Percentiles rank a stretch among this genome's conserved stretches.
Evolutionary conservation across 2,888 invertebrate species (phyloP).

Genomic region (Tipula confusa): DNA sequence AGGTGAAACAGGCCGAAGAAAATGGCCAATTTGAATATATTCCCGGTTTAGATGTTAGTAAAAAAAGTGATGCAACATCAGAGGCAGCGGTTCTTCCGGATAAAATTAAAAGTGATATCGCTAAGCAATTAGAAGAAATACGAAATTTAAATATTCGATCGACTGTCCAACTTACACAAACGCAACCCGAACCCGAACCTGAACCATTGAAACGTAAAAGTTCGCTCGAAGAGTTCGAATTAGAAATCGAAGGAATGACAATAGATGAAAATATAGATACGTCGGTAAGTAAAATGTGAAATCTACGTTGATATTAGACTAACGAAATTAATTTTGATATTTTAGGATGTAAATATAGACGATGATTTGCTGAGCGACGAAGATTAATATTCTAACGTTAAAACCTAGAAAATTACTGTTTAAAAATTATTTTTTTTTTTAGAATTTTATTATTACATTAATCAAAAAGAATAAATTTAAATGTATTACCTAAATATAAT

Average conservation of each 20-base stretch:
- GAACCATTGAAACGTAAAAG: constrained; percentile 42
- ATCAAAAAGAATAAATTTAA: not conserved
- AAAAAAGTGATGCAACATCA: not conserved
- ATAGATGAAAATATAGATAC: constrained; percentile 76
- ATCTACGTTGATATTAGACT: not conserved
- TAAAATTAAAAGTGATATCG: not conserved
- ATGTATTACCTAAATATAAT: constrained; percentile 12
- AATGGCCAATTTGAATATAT: not conserved
- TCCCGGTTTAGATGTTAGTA: not conserved
- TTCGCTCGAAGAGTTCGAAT: constrained; percentile 63
- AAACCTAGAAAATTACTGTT: not conserved
- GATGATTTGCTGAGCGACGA: constrained; percentile 65
- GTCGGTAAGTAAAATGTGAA: constrained; percentile 53
- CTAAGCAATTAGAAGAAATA: constrained; percentile 25
- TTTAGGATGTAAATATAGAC: constrained; percentile 68
- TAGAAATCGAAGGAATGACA: constrained; percentile 76
- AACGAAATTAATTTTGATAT: constrained; percentile 40
- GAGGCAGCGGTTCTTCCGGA: not conserved
- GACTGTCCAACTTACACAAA: not conserved
- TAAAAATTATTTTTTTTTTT: not conserved
- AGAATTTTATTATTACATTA: not conserved
- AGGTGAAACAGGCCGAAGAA: constrained; percentile 60
- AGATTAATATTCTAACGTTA: not conserved
- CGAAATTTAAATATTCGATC: not conserved
- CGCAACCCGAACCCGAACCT: constrained; percentile 37